Conservation (phyloP, 2,888 invertebrate genomes). For the Teleogryllus oceanicus region DNA sequence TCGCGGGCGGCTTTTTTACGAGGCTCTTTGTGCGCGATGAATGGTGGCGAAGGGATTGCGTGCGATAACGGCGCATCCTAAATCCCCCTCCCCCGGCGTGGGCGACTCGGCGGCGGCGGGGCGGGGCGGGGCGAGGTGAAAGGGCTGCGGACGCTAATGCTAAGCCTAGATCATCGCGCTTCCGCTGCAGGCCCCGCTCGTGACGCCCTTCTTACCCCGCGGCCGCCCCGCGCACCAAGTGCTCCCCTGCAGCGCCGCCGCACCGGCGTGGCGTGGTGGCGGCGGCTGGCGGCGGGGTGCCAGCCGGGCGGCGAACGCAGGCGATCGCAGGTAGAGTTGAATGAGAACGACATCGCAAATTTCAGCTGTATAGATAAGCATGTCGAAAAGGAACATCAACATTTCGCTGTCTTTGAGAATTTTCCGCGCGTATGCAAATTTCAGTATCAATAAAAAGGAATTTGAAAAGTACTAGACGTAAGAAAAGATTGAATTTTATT, state of each 20-base stretch:
- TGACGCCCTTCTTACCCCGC: background rate
- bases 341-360: too few species aligned
- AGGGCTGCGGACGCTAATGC: constrained; percentile 1
- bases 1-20: background rate
- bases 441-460: too few species aligned
- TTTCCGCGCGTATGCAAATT: too few species aligned
- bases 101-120: too few species aligned
- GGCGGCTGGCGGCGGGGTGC: background rate
- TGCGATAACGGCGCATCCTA: constrained; percentile 18
- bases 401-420: too few species aligned
- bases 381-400: too few species aligned
- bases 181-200: background rate
- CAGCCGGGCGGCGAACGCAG: too few species aligned
- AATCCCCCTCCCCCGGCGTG: background rate
- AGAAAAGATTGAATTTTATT: too few species aligned
- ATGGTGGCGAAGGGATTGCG: constrained; percentile 18
- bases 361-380: too few species aligned
- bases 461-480: too few species aligned
- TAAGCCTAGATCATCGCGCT: constrained; percentile 1
- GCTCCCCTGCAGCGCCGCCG: background rate
- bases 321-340: too few species aligned
- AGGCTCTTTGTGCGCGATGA: constrained; percentile 1
- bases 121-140: background rate
- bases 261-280: background rate
- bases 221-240: background rate